phyloP scores from a whole-genome alignment of 2,797 vertebrate species.

The Lepus oiostolus region DNA sequence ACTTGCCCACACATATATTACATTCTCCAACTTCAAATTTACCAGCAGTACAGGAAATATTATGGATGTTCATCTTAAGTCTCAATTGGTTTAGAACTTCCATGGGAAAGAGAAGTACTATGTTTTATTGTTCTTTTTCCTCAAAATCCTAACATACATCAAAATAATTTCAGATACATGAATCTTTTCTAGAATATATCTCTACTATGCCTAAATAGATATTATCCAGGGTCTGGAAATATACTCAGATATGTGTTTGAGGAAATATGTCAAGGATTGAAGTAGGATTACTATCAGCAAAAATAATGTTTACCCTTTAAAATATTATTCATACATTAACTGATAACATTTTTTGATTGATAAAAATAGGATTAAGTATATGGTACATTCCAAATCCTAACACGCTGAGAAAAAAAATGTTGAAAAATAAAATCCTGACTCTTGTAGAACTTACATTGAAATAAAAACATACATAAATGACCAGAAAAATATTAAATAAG shows the following conservation, averaged over 20 bases:
- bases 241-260: not conserved
- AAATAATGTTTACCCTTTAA: not conserved
- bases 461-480: not conserved
- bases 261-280: not conserved
- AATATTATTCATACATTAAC: too few relatives aligned
- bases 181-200: not conserved
- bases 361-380: not conserved
- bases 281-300: not conserved
- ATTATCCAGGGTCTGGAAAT: not conserved
- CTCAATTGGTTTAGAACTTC: not conserved
- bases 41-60: not conserved
- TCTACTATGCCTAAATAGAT: not conserved
- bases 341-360: too few relatives aligned
- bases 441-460: not conserved
- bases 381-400: not conserved
- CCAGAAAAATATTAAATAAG: not conserved
- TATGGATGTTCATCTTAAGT: not conserved
- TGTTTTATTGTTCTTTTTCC: not conserved
- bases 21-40: not conserved
- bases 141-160: not conserved
- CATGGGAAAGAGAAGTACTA: not conserved
- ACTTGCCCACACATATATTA: not conserved
- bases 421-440: not conserved
- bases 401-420: not conserved
- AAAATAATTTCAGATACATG: not conserved